Evolutionary conservation across 92 coral and sea anemone species (phyloP), one percentile per base, ranked within the genome.

Genomic region (Porites cylindrica): DNA sequence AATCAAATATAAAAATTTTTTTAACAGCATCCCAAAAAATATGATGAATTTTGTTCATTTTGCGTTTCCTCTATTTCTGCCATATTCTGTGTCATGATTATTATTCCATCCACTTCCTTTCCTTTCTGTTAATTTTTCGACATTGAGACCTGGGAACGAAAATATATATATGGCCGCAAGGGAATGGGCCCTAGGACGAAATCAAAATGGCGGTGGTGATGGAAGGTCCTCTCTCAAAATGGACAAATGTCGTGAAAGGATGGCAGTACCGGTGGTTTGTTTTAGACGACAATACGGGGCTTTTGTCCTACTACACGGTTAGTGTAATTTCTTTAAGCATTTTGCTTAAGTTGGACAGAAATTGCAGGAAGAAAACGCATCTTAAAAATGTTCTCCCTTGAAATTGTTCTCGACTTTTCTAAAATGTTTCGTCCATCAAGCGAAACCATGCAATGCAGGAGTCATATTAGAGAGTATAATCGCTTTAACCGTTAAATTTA

Each of bases 221-320:
- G 99, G 99, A 97, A 82, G 99, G 99, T 18, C 99, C 99, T 14
- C 96, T 97, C 72, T 97, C 99, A 13, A 97, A 97, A 81, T 97
- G 99, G 99, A 97, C 99, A 24, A 97, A 97, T 74, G 99, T 97
- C 21, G 99, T 97, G 10, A 97, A 97, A 90, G 99, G 99, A 70
- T 97, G 99, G 99, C 99, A 97, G 82, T 97, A 97, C 85, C 69
- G 99, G 26, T 97, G 99, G 99, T 97, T 97, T 92, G 99, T 97
- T 26, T 84, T 97, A 56, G 99, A 97, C 77, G 99, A 97, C 88
- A 95, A 96, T 74, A 95, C 98, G 7, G 99, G 98, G 9, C 80
- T 97, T 18, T 86, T 97, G 13, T 97, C 99, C 70, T 97, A 97
- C 80, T 97, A 97, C 86, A 97, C 99, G 80, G 99, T 97, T 58